phyloP scores from a whole-genome alignment of 2,888 invertebrate genomes.

The Ptilodon capucinus region DNA sequence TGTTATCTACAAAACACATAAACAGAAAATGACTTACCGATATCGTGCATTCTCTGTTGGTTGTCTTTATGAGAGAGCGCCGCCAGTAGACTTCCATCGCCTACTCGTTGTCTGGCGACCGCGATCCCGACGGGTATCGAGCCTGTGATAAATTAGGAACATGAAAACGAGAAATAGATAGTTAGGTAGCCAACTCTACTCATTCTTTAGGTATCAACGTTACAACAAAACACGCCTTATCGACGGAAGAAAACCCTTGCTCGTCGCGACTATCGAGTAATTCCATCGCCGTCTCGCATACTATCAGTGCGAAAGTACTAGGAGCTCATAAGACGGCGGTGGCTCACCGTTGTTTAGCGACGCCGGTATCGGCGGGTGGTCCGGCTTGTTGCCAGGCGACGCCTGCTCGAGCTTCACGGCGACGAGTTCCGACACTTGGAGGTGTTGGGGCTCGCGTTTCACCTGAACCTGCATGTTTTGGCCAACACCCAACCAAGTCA shows the following conservation, averaged over 20 bases:
- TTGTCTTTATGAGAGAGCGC: conserved; percentile 82
- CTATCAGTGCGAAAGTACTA: conserved; percentile 40
- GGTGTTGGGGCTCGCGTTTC: conserved; percentile 85
- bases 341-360: conserved; percentile 71
- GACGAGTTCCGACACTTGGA: conserved; percentile 83
- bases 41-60: conserved; percentile 79
- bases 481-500: conserved; percentile 83
- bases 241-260: not conserved
- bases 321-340: conserved; percentile 28
- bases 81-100: conserved; percentile 83
- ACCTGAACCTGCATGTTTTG: conserved; percentile 82
- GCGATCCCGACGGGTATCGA: conserved; percentile 93
- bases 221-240: not conserved
- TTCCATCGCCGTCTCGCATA: conserved; percentile 43
- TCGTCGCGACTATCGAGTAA: not conserved
- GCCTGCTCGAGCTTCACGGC: conserved; percentile 86
- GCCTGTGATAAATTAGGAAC: conserved; percentile 24
- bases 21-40: conserved; percentile 66
- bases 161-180: conserved; percentile 1
- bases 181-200: too few species aligned
- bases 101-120: conserved; percentile 90
- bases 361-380: conserved; percentile 69
- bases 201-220: too few species aligned
- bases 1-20: conserved; percentile 9
- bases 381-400: conserved; percentile 84